A percentile compares a stretch with the other conserved stretches of the same genome.
Evolutionary conservation across 2,888 invertebrate species (phyloP).

Genomic region (Eupithecia vulgata): DNA sequence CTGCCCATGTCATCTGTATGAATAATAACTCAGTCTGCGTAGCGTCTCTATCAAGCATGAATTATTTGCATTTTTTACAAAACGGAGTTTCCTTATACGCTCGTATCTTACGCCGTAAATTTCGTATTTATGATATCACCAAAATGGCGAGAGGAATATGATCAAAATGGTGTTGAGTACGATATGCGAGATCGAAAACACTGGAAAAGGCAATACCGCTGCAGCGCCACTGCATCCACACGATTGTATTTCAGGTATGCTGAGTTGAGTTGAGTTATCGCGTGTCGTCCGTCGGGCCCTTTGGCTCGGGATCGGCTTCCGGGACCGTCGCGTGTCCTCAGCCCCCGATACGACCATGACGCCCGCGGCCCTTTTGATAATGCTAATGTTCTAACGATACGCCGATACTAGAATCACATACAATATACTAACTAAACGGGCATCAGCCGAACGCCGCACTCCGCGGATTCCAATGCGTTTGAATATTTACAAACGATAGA

Average conservation of each 20-base stretch:
- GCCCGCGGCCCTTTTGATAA: conserved; percentile 81
- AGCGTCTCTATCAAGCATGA: conserved; percentile 36
- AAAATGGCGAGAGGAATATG: conserved; percentile 38
- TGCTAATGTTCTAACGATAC: conserved; percentile 78
- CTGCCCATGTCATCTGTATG: conserved; percentile 42
- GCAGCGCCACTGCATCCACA: conserved; percentile 66
- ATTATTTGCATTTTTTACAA: conserved; percentile 35
- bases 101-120: conserved; percentile 32
- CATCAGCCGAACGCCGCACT: conserved; percentile 64
- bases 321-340: conserved; percentile 75
- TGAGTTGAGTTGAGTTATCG: conserved; percentile 78
- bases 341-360: conserved; percentile 77
- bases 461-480: conserved; percentile 61
- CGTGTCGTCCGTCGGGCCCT: conserved; percentile 72
- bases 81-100: conserved; percentile 26
- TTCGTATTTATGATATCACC: conserved; percentile 41
- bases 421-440: conserved; percentile 73
- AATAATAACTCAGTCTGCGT: conserved; percentile 38
- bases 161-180: conserved; percentile 50
- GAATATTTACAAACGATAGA: conserved; percentile 62
- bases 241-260: conserved; percentile 77
- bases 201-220: conserved; percentile 64
- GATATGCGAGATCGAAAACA: conserved; percentile 46
- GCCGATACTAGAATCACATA: conserved; percentile 73
- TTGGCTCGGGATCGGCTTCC: conserved; percentile 77